Evolutionary conservation across 2,797 vertebrate genomes (phyloP), one percentile per base, ranked within the genome.

Genomic region (Silurus aristotelis): DNA sequence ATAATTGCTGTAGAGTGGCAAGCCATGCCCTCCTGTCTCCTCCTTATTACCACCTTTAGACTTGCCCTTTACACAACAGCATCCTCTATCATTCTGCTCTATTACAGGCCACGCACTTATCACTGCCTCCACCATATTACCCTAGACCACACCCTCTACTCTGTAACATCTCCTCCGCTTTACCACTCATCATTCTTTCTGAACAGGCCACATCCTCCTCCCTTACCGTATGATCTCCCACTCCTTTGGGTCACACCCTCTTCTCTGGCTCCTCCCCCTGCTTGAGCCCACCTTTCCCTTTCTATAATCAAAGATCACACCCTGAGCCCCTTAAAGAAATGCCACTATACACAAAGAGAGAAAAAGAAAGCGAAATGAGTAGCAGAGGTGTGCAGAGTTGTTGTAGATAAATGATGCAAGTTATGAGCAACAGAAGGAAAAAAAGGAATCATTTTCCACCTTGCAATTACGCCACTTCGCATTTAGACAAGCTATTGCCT

Each of bases 371-470:
- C 43, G 9, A 48, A n/a, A n/a, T 15, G 19, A 83, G 56, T 25
- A 78, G 64, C 19, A 43, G 15, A 67, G 52, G 38, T 68, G 71
- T 82, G 25, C 63, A 64, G 25, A 25, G 60, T 73, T 85, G 76
- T 66, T 46, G 27, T 48, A 80, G 43, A 64, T 64, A 46, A 85
- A 81, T 73, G 78, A 85, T 73, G 84, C 66, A 72, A 73, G 27
- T 66, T 66, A 31, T 43, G 31, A 63, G 67, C 31, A 73, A 63
- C 68, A 66, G 8, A 56, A 73, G 15, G 48, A 82, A 82, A 43
- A 61, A 66, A 9, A 38, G 38, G 38, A 38, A 38, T 38, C n/a
- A 52, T 80, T 75, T 81, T 75, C 82, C 12, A 78, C 25, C 43
- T 1, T 83, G 63, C 27, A 82, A 48, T 84, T 84, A 85, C 12